Conservation (phyloP, 2,888 invertebrate species). For the Drosophila falleni region DNA sequence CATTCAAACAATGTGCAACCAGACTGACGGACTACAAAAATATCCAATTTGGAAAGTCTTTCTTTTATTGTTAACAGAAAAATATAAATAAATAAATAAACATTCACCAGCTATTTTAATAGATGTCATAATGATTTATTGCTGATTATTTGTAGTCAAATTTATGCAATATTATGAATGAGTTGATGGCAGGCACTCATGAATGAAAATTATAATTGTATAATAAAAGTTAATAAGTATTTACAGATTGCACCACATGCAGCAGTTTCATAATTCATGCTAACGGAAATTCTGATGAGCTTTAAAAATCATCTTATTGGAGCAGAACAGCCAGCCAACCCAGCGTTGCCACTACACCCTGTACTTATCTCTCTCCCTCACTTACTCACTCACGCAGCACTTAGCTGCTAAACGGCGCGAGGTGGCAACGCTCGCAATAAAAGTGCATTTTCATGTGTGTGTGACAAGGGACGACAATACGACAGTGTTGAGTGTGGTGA, state of each 20-base stretch:
- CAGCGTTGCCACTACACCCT: conserved; percentile 21
- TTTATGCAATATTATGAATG: conserved; percentile 25
- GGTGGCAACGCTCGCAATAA: conserved; percentile 41
- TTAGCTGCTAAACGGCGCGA: conserved; percentile 19
- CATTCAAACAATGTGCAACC: conserved; percentile 51
- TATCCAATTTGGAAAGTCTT: conserved; percentile 59
- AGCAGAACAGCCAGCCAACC: conserved; percentile 67
- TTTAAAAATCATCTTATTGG: conserved; percentile 58
- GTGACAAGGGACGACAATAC: conserved; percentile 17
- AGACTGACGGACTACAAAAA: conserved; percentile 16
- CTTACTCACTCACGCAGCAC: neutral
- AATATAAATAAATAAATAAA: neutral
- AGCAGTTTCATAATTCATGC: conserved; percentile 75
- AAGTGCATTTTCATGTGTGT: conserved; percentile 63
- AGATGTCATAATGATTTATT: conserved; percentile 21
- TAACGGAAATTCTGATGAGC: conserved; percentile 56
- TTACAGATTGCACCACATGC: conserved; percentile 9
- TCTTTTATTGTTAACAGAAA: conserved; percentile 13
- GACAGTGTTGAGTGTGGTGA: conserved; percentile 1
- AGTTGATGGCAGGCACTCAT: conserved; percentile 40
- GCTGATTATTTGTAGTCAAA: conserved; percentile 17
- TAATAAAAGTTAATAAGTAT: conserved; percentile 47
- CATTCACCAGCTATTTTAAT: conserved; percentile 14
- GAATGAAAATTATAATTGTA: conserved; percentile 58
- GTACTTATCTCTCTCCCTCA: neutral